Conservation (phyloP, 2,113 vertebrate genomes). For the Mobula hypostoma region DNA sequence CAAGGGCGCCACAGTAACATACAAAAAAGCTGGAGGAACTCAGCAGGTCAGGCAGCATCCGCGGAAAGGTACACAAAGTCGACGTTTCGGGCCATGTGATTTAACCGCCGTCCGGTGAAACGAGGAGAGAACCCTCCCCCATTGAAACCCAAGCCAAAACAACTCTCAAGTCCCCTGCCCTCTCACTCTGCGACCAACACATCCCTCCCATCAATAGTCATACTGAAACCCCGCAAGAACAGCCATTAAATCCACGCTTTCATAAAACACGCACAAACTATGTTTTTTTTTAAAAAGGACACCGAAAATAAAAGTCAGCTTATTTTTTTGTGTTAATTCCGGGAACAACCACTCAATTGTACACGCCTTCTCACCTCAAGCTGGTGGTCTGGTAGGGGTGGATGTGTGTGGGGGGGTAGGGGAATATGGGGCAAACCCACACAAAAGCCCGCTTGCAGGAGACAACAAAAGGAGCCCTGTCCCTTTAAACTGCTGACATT, state of each 20-base stretch:
- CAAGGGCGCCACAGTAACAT: no score
- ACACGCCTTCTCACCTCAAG: background rate
- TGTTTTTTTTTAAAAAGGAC: background rate
- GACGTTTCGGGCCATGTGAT: no score
- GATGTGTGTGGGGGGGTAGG: background rate
- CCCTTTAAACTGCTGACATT: conserved; percentile 23
- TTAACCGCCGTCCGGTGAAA: no score
- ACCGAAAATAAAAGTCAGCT: background rate
- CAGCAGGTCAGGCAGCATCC: no score
- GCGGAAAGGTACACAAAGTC: no score
- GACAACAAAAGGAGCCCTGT: conserved; percentile 23
- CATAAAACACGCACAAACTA: background rate
- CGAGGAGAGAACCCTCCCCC: no score
- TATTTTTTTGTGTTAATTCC: background rate
- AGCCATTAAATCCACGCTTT: background rate
- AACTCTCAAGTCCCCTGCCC: background rate
- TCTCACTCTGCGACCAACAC: background rate
- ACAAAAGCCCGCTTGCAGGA: background rate
- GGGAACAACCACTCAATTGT: conserved; percentile 20
- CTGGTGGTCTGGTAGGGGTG: background rate
- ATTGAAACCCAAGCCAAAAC: background rate
- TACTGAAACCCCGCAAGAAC: background rate
- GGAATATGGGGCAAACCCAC: background rate
- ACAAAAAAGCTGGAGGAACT: no score
- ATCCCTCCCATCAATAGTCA: background rate